Conservation (phyloP, 2,888 invertebrate genomes). For the Drosophila longiperda region DNA sequence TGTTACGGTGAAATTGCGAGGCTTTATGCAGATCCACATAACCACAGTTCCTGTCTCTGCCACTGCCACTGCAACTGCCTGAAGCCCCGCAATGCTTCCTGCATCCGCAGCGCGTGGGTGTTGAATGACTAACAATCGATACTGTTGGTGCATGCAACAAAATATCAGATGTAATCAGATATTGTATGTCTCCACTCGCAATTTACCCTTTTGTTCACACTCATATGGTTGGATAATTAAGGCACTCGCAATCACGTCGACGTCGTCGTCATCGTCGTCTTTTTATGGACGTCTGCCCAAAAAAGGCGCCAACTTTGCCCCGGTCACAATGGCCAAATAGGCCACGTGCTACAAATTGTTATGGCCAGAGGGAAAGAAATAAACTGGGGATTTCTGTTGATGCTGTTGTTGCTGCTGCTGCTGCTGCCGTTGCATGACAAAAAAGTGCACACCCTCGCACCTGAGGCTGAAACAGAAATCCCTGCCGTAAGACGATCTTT, state of each 20-base stretch:
- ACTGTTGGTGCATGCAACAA: slow-evolving; percentile 38
- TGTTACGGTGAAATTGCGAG: slow-evolving; percentile 47
- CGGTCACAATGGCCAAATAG: slow-evolving; percentile 67
- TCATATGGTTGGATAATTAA: slow-evolving; percentile 64
- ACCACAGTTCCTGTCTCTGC: slow-evolving; percentile 57
- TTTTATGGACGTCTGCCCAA: slow-evolving; percentile 57
- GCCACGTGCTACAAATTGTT: slow-evolving; percentile 79
- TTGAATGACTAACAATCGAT: slow-evolving; percentile 64
- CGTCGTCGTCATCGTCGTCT: slow-evolving; percentile 21
- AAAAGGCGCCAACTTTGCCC: slow-evolving; percentile 79
- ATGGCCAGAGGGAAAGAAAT: slow-evolving; percentile 15
- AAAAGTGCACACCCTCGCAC: slow-evolving; percentile 77
- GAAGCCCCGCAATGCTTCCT: slow-evolving; percentile 72
- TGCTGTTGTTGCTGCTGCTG: slow-evolving; percentile 21
- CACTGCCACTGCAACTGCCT: slow-evolving; percentile 36
- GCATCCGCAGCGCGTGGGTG: slow-evolving; percentile 65
- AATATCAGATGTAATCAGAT: slow-evolving; percentile 63
- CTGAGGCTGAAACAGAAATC: slow-evolving; percentile 73
- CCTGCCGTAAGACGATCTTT: slow-evolving; percentile 63
- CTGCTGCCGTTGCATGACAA: slow-evolving; percentile 52
- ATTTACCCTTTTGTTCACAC: slow-evolving; percentile 36
- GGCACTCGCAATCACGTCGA: slow-evolving; percentile 51
- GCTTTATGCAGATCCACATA: slow-evolving; percentile 68
- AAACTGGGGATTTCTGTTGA: slow-evolving; percentile 26
- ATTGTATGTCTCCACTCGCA: slow-evolving; percentile 28